Evolutionary conservation across 1,140 invertebrate species (phyloP).

Genomic region (Macrobrachium nipponense): DNA sequence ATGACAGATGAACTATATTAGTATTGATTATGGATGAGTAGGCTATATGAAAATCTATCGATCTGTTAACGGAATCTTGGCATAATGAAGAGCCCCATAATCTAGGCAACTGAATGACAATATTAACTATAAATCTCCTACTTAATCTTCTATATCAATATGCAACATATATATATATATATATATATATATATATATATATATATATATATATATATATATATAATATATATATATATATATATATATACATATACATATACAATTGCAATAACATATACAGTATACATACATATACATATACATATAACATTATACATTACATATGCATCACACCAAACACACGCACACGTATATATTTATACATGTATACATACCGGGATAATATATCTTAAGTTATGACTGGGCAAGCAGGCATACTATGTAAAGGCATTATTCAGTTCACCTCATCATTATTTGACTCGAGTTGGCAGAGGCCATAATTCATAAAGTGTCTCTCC

Average conservation of each 20-base stretch:
- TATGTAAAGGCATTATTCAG: not conserved
- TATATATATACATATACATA: not conserved
- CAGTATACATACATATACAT: too few species aligned
- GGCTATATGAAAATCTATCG: too few species aligned
- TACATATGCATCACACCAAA: too few species aligned
- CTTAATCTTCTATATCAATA: not conserved
- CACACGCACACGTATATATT: not conserved
- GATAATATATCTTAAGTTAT: not conserved
- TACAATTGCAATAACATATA: not conserved
- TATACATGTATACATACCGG: not conserved
- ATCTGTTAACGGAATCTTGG: too few species aligned
- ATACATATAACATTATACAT: not conserved
- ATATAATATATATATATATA: not conserved
- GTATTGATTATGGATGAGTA: too few species aligned
- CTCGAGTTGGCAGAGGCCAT: too few species aligned
- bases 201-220: not conserved
- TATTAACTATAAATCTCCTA: not conserved
- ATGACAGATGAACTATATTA: too few species aligned
- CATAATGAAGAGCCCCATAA: too few species aligned
- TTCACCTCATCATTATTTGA: too few species aligned
- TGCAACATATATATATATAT: not conserved
- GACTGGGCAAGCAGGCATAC: not conserved
- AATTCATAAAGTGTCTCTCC: too few species aligned
- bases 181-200: not conserved
- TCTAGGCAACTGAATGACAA: too few species aligned